Evolutionary conservation across 2,113 vertebrate species (phyloP), one percentile per base, ranked within the genome.

Genomic region (Otolemur garnettii): DNA sequence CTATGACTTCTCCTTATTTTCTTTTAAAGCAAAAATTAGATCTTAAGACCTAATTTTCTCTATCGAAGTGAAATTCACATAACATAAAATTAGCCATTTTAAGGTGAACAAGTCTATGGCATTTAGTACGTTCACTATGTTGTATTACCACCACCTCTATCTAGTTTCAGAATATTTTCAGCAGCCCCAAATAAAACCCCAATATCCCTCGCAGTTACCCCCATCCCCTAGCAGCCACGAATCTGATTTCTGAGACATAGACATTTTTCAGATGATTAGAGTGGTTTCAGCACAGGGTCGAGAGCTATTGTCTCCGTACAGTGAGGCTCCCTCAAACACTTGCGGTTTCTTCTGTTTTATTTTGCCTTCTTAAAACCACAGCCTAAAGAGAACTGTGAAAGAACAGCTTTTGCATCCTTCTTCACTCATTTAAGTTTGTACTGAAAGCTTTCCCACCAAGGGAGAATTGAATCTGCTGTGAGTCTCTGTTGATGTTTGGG

Each of bases 351-450:
- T 90, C 53, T 33, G 53, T 75, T 78, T 91, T 81, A 35, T 42
- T 86, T 92, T 82, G 68, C 62, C 75, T 84, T 88, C 42, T 93
- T 53, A 64, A 89, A 89, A 96, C 30, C 21, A 11, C 8, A 69
- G 38, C 33, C 45, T 82, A 18, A 50, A 78, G 71, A 83, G 62
- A 33, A 14, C n/a, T 82, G 62, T n/a, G 81, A 78, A n/a, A 78
- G 30, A 84, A 55, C 30, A 72, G 12, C 22, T 38, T 86, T 45
- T 7, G 5, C 21, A 78, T 50, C 15, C 33, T 7, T 78, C 38
- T 85, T 55, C n/a, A n/a, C 15, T 75, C 0, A 5, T 15, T 42
- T 84, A 38, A 68, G 11, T 33, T 74, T 45, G 14, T 18, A 38
- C 55, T 5, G 38, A 82, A 55, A 38, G 2, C 33, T 96, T 72